A percentile compares a stretch with the other conserved stretches of the same genome.
Evolutionary conservation across 2,797 vertebrate species (phyloP).

Genomic region (Mus caroli): DNA sequence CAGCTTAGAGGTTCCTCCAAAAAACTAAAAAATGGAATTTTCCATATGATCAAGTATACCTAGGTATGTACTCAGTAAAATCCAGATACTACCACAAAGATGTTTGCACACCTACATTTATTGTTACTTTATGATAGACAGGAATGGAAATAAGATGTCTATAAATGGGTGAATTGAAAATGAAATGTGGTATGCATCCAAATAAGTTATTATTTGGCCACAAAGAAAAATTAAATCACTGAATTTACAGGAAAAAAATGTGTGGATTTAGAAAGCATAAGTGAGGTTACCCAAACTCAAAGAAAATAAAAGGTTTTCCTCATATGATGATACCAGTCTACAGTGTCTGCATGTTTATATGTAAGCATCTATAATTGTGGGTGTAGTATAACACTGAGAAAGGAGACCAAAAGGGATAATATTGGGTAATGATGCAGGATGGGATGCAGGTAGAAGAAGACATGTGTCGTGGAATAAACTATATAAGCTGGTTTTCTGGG

Average conservation of each 20-base stretch:
- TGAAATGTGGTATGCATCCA: neutral
- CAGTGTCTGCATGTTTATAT: neutral
- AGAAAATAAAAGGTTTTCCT: too few species aligned
- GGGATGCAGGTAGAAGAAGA: neutral
- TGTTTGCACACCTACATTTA: neutral
- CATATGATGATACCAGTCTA: neutral
- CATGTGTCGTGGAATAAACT: neutral
- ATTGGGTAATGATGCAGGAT: neutral
- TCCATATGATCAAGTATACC: neutral
- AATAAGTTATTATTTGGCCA: neutral
- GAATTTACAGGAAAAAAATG: neutral
- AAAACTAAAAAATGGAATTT: neutral
- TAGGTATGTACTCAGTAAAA: neutral
- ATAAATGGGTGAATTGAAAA: neutral
- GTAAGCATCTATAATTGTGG: neutral
- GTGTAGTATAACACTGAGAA: neutral
- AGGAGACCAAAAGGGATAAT: neutral
- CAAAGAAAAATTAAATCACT: neutral
- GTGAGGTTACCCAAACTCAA: neutral
- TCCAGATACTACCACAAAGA: neutral
- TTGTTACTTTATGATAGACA: neutral
- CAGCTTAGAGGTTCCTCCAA: neutral
- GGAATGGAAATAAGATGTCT: neutral
- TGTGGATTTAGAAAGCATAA: neutral
- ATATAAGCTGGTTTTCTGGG: neutral